Percentiles rank a stretch among this genome's conserved stretches.
Conservation (phyloP, 2,888 invertebrate genomes). For the Drosophila neotestacea region DNA sequence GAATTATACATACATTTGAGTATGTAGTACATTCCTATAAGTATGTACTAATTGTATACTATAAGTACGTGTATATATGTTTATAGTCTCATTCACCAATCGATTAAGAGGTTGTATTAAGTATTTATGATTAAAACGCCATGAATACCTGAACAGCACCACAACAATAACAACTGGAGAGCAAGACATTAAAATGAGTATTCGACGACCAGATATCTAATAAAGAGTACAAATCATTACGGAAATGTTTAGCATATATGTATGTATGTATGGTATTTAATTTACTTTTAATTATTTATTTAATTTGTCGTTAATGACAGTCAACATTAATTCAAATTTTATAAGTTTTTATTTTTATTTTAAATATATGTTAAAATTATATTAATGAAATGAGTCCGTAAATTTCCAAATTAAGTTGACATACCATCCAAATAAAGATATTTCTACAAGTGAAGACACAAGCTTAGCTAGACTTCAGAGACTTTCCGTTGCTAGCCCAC, state of each 20-base stretch:
- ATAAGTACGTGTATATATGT: background rate
- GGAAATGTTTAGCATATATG: background rate
- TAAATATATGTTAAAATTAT: background rate
- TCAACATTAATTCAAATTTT: too few relatives aligned
- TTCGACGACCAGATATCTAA: background rate
- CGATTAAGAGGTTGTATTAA: constrained; percentile 10
- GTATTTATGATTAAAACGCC: constrained; percentile 23
- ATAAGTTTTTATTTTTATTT: too few relatives aligned
- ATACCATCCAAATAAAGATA: too few relatives aligned
- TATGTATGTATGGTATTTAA: too few relatives aligned
- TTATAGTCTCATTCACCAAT: background rate
- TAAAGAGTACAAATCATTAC: background rate
- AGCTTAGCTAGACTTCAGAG: too few relatives aligned
- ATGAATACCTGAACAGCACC: constrained; percentile 22
- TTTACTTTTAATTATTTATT: too few relatives aligned
- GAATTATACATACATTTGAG: background rate
- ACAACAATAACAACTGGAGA: background rate
- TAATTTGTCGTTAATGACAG: too few relatives aligned
- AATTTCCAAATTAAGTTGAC: too few relatives aligned
- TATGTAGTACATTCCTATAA: too few relatives aligned
- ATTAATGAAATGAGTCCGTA: too few relatives aligned
- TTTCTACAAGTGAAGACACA: too few relatives aligned
- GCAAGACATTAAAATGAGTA: background rate
- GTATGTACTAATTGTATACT: background rate
- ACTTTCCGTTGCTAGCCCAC: background rate